Evolutionary conservation across 2,888 invertebrate species (phyloP), one percentile per base, ranked within the genome.

Genomic region (Slavum lentiscoides): DNA sequence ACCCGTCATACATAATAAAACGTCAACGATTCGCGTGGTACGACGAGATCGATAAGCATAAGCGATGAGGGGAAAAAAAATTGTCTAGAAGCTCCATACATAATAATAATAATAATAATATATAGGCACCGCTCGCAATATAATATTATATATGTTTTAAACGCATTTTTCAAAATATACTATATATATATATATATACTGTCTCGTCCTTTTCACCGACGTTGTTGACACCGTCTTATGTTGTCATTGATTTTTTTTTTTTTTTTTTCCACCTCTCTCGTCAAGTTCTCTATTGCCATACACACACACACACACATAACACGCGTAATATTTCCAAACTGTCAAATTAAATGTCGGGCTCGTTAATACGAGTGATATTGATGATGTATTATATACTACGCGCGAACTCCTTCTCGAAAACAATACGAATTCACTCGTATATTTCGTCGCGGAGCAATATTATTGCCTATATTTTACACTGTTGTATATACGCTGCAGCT

Each of bases 321-420:
- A 67, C 43, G 43, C 75, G 67, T 75, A 75, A 75, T 75, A 67
- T 75, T 75, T 75, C 66, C 75, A 59, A 75, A 68, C 75, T 67
- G 75, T 75, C 75, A 75, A 75, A 75, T 75, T 67, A 67, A 75
- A 75, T 15, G 66, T 67, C 67, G 58, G 43, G 43, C 58, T 67
- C 75, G 58, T 67, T 75, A 75, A 59, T 67, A 30, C 75, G 58
- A 75, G 75, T 75, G 75, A 75, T 75, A 75, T 75, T 75, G 75
- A 75, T 75, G 75, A 59, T 67, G 75, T 23, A n/a, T n/a, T n/a
- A n/a, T n/a, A n/a, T n/a, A 30, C 30, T 30, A 30, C 30, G 21
- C 23, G 39, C 75, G n/a, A 23, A 17, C 39, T 59, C 23, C 19
- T 23, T 15, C 64, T 13, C 11, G 66, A 43, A 67, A 75, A 75